Evolutionary conservation across 2,888 invertebrate species (phyloP).

Genomic region (Euphydryas editha): DNA sequence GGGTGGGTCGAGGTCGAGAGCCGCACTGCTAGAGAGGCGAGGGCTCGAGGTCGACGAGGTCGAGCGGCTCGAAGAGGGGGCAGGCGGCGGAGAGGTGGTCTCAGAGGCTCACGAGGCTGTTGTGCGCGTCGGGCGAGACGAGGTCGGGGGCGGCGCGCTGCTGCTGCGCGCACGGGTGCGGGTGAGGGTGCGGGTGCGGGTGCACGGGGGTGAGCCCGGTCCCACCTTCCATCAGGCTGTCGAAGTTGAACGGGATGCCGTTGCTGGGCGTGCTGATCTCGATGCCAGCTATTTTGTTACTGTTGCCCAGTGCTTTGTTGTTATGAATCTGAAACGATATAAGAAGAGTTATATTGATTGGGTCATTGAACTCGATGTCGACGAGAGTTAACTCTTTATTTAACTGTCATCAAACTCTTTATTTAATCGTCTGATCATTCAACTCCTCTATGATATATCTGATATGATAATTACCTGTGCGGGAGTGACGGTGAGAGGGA

Average conservation of each 20-base stretch:
- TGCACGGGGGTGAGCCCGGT: slow-evolving; percentile 94
- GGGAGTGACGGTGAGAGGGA: slow-evolving; percentile 83
- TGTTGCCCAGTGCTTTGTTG: slow-evolving; percentile 70
- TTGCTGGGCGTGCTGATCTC: slow-evolving; percentile 94
- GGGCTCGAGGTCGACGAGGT: slow-evolving; percentile 28
- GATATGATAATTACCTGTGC: slow-evolving; percentile 64
- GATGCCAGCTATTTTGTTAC: slow-evolving; percentile 88
- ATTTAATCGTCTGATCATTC: too few species aligned
- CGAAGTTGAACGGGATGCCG: slow-evolving; percentile 95
- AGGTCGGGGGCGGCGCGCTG: slow-evolving; percentile 88
- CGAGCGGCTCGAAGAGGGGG: slow-evolving; percentile 47
- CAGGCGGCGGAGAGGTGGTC: slow-evolving; percentile 49
- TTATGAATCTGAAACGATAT: slow-evolving; percentile 70
- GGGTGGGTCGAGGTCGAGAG: slow-evolving; percentile 29
- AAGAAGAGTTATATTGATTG: background rate
- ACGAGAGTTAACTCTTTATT: background rate
- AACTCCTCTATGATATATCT: too few species aligned
- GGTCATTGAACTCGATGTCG: too few species aligned
- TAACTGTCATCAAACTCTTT: background rate
- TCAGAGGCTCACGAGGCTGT: slow-evolving; percentile 94
- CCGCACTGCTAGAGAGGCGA: slow-evolving; percentile 19
- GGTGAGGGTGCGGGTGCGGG: slow-evolving; percentile 75
- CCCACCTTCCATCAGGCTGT: slow-evolving; percentile 96
- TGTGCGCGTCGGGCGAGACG: slow-evolving; percentile 89
- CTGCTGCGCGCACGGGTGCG: slow-evolving; percentile 90